Base-by-base conservation (phyloP, 1,140 invertebrate genomes). In the Cecropterus lyciades region DNA sequence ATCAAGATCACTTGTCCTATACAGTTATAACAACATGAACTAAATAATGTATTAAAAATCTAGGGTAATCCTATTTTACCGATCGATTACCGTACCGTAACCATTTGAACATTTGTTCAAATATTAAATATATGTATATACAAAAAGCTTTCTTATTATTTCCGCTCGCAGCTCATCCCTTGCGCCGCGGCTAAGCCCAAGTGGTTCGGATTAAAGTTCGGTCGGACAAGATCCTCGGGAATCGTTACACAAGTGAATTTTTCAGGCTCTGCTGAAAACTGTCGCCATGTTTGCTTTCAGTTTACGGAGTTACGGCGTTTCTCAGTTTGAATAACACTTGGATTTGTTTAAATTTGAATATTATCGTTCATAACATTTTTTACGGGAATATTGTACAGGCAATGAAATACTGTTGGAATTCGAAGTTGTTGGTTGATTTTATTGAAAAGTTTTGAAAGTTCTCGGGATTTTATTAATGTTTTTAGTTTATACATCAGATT, bases 181-280 rank as follows among this genome's bases (percentile, higher is more conserved):
- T 70, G 46, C 45, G 57, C 71, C 65, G 49, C 63, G 16, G 14
- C 40, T 37, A 64, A 63, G 15, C 56, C 65, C 57, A 73, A 78
- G 69, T 73, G 67, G 51, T 62, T 48, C 68, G 69, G 75, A 79
- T 80, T 77, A 74, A 76, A 80, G 70, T 77, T 55, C 52, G 69
- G 65, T 73, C 60, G 64, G 75, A 76, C 71, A 70, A 75, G 71
- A 73, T 70, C 67, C 69, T 67, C 65, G 60, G 60, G 62, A 77
- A 78, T 75, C 72, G 68, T 64, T 67, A 72, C 67, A 70, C 65
- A 60, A 70, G 56, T 70, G 73, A 70, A 77, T 73, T 70, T 67
- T 52, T 67, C 49, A 75, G 59, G 40, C 66, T 75, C 72, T 45
- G 67, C 27, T 72, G 49, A 48, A 77, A 73, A 77, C 75, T 69